Percentiles rank a stretch among this genome's conserved stretches.
Conservation (phyloP, 2,888 invertebrate genomes). For the Theretra japonica region DNA sequence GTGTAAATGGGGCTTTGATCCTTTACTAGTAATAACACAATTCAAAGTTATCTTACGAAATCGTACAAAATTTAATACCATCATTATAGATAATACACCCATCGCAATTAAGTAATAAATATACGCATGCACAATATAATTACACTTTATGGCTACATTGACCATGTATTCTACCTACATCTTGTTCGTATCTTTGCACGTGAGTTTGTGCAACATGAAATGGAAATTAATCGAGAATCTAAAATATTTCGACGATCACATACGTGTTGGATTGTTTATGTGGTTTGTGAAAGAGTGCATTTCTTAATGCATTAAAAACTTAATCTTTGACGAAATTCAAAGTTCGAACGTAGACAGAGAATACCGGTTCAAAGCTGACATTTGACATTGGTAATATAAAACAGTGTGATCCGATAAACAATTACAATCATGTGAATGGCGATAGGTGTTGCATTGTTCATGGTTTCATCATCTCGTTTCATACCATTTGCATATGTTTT, state of each 20-base stretch:
- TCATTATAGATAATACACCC: background rate
- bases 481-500: background rate
- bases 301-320: too few relatives aligned
- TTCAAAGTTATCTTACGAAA: background rate
- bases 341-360: too few relatives aligned
- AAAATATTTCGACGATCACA: too few relatives aligned
- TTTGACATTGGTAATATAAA: background rate
- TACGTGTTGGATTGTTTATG: too few relatives aligned
- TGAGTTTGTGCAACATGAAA: background rate
- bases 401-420: background rate
- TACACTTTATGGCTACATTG: background rate
- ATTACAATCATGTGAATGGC: slow-evolving; percentile 14
- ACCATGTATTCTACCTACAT: background rate
- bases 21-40: background rate
- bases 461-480: background rate
- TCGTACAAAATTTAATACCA: background rate
- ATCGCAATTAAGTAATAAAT: background rate
- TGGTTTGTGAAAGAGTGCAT: too few relatives aligned
- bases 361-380: too few relatives aligned
- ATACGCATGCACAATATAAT: background rate
- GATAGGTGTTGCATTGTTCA: slow-evolving; percentile 11
- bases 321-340: too few relatives aligned
- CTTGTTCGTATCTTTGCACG: background rate
- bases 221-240: too few relatives aligned
- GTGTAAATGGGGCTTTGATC: background rate